Percentiles rank a stretch among this genome's conserved stretches.
These are phyloP conservation scores for Seira sanloemensis DNA, from an alignment of 2,888 invertebrate genomes.

Conservation along the genomic window DNA sequence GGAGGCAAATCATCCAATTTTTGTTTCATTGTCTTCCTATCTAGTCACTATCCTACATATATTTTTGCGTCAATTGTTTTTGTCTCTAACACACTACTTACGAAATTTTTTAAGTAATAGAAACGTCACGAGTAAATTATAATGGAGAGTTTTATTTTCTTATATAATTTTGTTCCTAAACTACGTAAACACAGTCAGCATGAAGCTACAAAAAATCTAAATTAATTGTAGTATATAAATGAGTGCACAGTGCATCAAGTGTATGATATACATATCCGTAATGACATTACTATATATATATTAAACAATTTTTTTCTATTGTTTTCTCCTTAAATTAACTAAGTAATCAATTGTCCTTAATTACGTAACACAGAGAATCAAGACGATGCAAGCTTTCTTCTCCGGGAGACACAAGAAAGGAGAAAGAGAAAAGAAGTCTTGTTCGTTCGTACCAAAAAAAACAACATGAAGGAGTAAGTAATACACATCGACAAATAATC, in stretches of 20 bases:
- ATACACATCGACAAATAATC: neutral
- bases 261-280: neutral
- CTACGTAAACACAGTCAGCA: constrained; percentile 44
- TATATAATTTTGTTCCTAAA: too few relatives aligned
- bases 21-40: too few relatives aligned
- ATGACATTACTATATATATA: neutral
- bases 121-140: neutral
- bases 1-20: too few relatives aligned
- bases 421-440: neutral
- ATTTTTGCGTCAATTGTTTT: neutral
- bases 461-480: neutral
- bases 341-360: too few relatives aligned
- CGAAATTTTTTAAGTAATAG: neutral
- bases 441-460: neutral
- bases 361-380: neutral
- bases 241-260: constrained; percentile 33
- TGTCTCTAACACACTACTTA: neutral
- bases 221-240: neutral
- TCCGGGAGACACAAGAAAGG: neutral
- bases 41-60: neutral
- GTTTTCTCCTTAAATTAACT: neutral
- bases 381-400: too few relatives aligned
- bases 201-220: constrained; percentile 36
- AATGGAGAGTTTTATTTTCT: neutral
- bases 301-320: neutral